Percentiles rank a stretch among this genome's conserved stretches.
Evolutionary conservation across 2,888 invertebrate species (phyloP).

Genomic region (Conops quadrifasciatus): DNA sequence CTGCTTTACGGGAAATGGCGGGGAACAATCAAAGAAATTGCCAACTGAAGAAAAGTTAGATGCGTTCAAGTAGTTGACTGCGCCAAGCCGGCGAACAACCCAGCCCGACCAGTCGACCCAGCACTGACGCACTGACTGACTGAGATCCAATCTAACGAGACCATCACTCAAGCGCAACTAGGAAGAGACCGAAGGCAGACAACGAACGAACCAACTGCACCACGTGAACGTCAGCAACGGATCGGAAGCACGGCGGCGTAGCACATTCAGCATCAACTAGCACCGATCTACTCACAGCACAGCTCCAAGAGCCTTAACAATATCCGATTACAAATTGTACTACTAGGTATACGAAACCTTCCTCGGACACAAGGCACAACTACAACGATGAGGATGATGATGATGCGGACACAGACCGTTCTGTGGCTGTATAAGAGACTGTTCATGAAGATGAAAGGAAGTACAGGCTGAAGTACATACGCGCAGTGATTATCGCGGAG

Average conservation of each 20-base stretch:
- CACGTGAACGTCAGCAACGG: slow-evolving; percentile 41
- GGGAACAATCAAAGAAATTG: background rate
- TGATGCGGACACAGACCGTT: background rate
- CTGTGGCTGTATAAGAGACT: background rate
- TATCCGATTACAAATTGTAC: slow-evolving; percentile 22
- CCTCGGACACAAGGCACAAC: slow-evolving; percentile 7
- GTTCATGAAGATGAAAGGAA: too few relatives aligned
- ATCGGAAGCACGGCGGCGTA: background rate
- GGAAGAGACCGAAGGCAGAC: slow-evolving; percentile 38
- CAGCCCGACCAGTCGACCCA: background rate
- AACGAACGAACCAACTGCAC: slow-evolving; percentile 22
- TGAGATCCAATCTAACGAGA: slow-evolving; percentile 25
- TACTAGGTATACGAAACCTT: slow-evolving; percentile 24
- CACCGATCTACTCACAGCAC: background rate
- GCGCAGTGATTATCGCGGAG: too few relatives aligned
- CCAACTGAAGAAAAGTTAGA: background rate
- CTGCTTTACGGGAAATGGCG: background rate
- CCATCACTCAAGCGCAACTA: slow-evolving; percentile 33
- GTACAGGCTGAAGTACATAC: too few relatives aligned
- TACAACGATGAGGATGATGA: background rate
- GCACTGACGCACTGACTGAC: slow-evolving; percentile 16
- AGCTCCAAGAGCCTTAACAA: slow-evolving; percentile 33
- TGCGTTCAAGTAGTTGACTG: slow-evolving; percentile 13
- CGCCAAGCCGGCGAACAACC: background rate
- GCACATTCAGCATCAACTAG: slow-evolving; percentile 19